Percentiles rank a stretch among this genome's conserved stretches.
Conservation (phyloP, 2,797 vertebrate genomes). For the Gadopsis bispinosus region DNA sequence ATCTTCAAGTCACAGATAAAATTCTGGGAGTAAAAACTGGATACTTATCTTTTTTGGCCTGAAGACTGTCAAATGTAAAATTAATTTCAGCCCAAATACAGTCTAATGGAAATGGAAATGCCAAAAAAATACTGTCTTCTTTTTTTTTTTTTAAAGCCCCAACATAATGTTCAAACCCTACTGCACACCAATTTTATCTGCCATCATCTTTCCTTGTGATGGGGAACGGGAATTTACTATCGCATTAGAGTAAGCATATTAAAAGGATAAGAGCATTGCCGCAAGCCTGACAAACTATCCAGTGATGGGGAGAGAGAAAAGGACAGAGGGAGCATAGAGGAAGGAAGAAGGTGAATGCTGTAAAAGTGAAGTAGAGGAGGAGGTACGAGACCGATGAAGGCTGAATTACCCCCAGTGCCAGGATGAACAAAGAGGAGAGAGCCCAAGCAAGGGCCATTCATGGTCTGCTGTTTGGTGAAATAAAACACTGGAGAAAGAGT, state of each 20-base stretch:
- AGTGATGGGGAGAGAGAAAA: constrained; percentile 65
- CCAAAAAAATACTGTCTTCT: constrained; percentile 61
- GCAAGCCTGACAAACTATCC: constrained; percentile 61
- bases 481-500: constrained; percentile 56
- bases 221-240: constrained; percentile 72
- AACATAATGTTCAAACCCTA: constrained; percentile 63
- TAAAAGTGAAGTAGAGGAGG: constrained; percentile 40
- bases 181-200: constrained; percentile 70
- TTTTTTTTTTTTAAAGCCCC: constrained; percentile 49
- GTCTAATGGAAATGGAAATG: constrained; percentile 78
- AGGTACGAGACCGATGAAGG: constrained; percentile 40
- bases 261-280: constrained; percentile 77
- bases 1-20: constrained; percentile 49
- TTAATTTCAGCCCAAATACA: constrained; percentile 61
- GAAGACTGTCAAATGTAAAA: constrained; percentile 64
- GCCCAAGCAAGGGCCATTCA: constrained; percentile 54
- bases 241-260: constrained; percentile 76
- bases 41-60: constrained; percentile 51
- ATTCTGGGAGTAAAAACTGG: constrained; percentile 33
- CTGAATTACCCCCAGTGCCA: constrained; percentile 59
- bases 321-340: constrained; percentile 49
- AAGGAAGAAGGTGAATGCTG: constrained; percentile 49
- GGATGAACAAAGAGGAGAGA: constrained; percentile 69
- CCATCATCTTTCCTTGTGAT: constrained; percentile 74
- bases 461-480: constrained; percentile 54